Evolutionary conservation across 2,888 invertebrate genomes (phyloP), one percentile per base, ranked within the genome.

Genomic region (Dioctria linearis): DNA sequence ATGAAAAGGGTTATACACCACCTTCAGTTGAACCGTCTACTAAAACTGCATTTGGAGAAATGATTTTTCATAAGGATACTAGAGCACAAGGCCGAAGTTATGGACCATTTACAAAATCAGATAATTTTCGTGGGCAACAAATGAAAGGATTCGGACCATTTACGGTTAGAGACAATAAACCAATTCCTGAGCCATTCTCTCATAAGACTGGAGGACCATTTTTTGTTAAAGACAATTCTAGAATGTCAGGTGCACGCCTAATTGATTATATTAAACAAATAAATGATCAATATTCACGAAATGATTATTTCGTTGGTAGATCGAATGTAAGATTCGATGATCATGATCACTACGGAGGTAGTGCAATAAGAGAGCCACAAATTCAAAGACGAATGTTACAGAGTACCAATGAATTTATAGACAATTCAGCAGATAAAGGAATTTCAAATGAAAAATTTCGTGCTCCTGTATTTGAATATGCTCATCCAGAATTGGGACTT

Each of bases 401-500:
- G 81, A 91, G 92, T 85, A 92, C 93, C 0, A 93, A 93, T 37
- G 91, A 92, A 83, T 83, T 92, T 1, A 90, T 93, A 0, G 91
- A 91, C 81, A 61, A 9, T n/a, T 91, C 90, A 83, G 78, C 73
- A 3, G 91, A 91, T 83, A 90, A 90, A 0, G 89, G 94, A 82
- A 94, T 93, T 82, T 25, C 25, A 25, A 25, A 25, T 25, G 93
- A 94, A 84, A 93, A 94, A 46, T 93, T 93, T 0, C 90, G 95
- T 59, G 93, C 93, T 40, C 95, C 95, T 0, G 94, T 95, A 3
- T 89, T 95, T 0, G 94, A 95, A 85, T 95, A 95, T 85, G 95
- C 95, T 0, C 95, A 95, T 86, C 95, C 95, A 0, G 95, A 95
- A 84, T 88, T 95, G 4, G 95, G 95, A 11, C 93, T 94, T 0